A percentile compares a stretch with the other conserved stretches of the same genome.
Evolutionary conservation across 2,888 invertebrate genomes (phyloP).

Genomic region (Drosophila borealis): DNA sequence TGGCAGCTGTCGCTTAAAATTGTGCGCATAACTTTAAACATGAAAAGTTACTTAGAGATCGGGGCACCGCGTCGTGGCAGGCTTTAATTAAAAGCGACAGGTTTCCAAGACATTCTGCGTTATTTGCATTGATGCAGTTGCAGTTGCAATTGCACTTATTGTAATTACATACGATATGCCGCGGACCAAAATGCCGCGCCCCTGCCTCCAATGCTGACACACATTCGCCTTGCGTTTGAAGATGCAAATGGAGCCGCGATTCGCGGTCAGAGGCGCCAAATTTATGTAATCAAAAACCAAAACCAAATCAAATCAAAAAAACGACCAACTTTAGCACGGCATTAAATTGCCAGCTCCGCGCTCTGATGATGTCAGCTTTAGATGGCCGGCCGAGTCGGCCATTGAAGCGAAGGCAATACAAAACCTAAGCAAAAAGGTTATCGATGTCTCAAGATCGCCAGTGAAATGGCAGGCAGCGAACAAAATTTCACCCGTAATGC

Average conservation of each 20-base stretch:
- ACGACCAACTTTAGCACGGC: conserved; percentile 45
- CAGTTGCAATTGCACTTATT: conserved; percentile 67
- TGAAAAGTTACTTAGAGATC: conserved; percentile 78
- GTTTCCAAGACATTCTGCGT: conserved; percentile 67
- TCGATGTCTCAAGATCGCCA: conserved; percentile 68
- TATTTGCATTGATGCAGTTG: conserved; percentile 68
- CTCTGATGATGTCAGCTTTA: conserved; percentile 72
- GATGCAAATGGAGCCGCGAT: conserved; percentile 72
- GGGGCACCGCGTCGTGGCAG: conserved; percentile 32
- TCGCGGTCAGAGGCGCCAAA: conserved; percentile 60
- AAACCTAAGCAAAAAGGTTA: conserved; percentile 76
- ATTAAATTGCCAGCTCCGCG: conserved; percentile 62
- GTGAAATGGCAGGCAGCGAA: conserved; percentile 58
- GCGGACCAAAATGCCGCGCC: conserved; percentile 56
- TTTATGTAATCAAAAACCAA: conserved; percentile 77
- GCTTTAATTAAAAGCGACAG: conserved; percentile 80
- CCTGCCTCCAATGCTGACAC: conserved; percentile 65
- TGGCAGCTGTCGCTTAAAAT: conserved; percentile 67
- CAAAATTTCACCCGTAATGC: conserved; percentile 76
- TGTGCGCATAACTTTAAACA: conserved; percentile 74
- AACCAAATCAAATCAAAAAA: conserved; percentile 12
- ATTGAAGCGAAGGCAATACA: conserved; percentile 1
- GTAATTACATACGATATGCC: conserved; percentile 68
- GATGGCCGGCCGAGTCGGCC: conserved; percentile 19
- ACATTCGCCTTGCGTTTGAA: conserved; percentile 62